Base-by-base conservation (phyloP, 2,888 invertebrate genomes). In the Euproctis similis region DNA sequence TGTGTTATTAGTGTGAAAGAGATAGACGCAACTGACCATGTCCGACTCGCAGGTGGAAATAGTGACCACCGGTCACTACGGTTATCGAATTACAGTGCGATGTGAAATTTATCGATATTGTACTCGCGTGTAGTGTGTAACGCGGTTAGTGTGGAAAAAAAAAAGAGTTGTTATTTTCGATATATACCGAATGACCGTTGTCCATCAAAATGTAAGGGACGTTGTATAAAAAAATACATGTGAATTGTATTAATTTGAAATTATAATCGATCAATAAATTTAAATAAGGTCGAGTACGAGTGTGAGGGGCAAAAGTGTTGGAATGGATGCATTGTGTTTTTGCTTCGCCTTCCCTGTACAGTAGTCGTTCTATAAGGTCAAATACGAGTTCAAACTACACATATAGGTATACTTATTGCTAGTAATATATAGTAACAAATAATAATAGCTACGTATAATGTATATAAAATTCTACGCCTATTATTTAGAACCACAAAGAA, bases 1-100 rank as follows among this genome's bases (percentile, higher is more conserved):
- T 12, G 11, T 16, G 17, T 19, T 20, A 4, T n/a, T 23, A 10
- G 37, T 17, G 17, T 30, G 55, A 60, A 34, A 51, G 39, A 34
- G 62, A 60, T 32, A 29, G 39, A n/a, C 24, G 20, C 16, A 13
- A 36, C 31, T 55, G 61, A 47, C 53, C 57, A 44, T 42, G 42
- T 43, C 55, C 57, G 46, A 36, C 39, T 29, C 46, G 63, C 77
- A 77, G 77, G 76, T 76, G 77, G 61, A 70, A 53, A 53, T 46
- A 51, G 41, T 80, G 81, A 76, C 75, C 81, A 73, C 65, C 65
- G 80, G 78, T 81, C 78, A 75, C 51, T 54, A 42, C 48, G 55
- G 56, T 59, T 76, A 73, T 81, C 78, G 55, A 56, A 59, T 81
- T 75, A 72, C 77, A 45, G 62, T 46, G 41, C 55, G 64, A 71